phyloP scores from a whole-genome alignment of 2,113 vertebrate species.

The Cyanoderma ruficeps region DNA sequence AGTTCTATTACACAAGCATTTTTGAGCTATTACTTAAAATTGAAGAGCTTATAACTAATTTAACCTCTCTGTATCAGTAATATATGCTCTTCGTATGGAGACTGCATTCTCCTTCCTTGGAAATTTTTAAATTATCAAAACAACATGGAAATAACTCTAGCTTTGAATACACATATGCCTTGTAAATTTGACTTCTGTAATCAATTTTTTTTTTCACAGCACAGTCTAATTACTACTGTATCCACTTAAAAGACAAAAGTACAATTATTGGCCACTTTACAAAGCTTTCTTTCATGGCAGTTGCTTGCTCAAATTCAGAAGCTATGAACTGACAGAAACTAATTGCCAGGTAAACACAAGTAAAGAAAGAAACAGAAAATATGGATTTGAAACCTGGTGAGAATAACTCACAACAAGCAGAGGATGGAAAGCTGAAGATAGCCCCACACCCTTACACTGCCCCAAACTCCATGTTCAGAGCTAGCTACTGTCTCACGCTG shows the following conservation, averaged over 20 bases:
- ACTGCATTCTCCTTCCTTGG: not conserved
- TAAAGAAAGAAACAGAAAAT: not conserved
- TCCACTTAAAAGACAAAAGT: not conserved
- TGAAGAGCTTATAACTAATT: not conserved
- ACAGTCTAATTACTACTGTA: not conserved
- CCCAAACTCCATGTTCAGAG: rapidly evolving
- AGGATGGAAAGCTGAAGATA: not conserved
- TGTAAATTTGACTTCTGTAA: not conserved
- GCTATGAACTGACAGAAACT: not conserved
- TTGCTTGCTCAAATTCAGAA: not conserved
- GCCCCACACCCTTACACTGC: too few relatives aligned
- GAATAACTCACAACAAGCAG: not conserved
- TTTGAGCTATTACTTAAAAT: not conserved
- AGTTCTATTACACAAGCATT: not conserved
- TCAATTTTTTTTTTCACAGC: not conserved
- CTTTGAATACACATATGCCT: not conserved
- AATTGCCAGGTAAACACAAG: not conserved
- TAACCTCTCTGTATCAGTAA: not conserved
- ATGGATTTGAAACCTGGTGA: not conserved
- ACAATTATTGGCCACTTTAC: not conserved
- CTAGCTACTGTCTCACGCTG: not conserved
- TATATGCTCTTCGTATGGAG: not conserved
- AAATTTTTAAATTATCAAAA: not conserved
- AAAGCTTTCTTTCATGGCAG: not conserved
- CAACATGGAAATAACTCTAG: not conserved